phyloP scores from a whole-genome alignment of 2,888 invertebrate genomes.

The Rapana venosa region DNA sequence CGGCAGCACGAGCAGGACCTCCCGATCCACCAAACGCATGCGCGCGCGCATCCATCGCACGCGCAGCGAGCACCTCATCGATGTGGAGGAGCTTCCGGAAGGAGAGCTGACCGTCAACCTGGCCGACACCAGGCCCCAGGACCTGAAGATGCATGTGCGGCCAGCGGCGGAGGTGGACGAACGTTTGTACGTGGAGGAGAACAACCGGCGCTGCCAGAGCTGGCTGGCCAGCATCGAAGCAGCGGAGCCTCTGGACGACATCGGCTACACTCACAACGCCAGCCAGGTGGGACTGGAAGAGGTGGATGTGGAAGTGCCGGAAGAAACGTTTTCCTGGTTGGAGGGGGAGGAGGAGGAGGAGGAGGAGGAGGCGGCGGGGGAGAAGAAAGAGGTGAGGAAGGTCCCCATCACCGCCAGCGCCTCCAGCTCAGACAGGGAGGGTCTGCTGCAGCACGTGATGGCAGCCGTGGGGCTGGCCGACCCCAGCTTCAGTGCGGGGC shows the following conservation, averaged over 20 bases:
- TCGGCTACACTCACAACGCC: slow-evolving; percentile 52
- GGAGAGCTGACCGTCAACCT: slow-evolving; percentile 63
- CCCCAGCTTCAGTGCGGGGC: neutral
- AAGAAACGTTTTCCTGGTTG: slow-evolving; percentile 53
- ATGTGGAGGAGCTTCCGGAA: slow-evolving; percentile 69
- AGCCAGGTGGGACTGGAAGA: slow-evolving; percentile 23
- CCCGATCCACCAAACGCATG: slow-evolving; percentile 54
- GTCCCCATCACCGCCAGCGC: slow-evolving; percentile 53
- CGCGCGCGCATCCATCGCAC: slow-evolving; percentile 72
- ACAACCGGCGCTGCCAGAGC: slow-evolving; percentile 69
- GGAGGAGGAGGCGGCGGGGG: slow-evolving; percentile 61
- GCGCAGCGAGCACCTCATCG: slow-evolving; percentile 69
- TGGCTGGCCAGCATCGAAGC: slow-evolving; percentile 72
- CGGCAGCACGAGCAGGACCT: neutral
- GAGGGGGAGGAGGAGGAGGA: slow-evolving; percentile 64
- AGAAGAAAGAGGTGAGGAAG: slow-evolving; percentile 60
- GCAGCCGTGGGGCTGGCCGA: slow-evolving; percentile 17
- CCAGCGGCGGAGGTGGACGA: slow-evolving; percentile 59
- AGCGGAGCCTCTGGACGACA: slow-evolving; percentile 69
- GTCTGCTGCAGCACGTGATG: slow-evolving; percentile 38
- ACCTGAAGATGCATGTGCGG: slow-evolving; percentile 59
- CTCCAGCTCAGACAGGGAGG: slow-evolving; percentile 55
- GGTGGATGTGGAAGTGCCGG: slow-evolving; percentile 57
- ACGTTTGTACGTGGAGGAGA: slow-evolving; percentile 66
- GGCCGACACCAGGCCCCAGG: slow-evolving; percentile 69